These are phyloP conservation scores for Lithophane ornitopus DNA, from an alignment of 2,888 invertebrate species.

Conservation along the genomic window DNA sequence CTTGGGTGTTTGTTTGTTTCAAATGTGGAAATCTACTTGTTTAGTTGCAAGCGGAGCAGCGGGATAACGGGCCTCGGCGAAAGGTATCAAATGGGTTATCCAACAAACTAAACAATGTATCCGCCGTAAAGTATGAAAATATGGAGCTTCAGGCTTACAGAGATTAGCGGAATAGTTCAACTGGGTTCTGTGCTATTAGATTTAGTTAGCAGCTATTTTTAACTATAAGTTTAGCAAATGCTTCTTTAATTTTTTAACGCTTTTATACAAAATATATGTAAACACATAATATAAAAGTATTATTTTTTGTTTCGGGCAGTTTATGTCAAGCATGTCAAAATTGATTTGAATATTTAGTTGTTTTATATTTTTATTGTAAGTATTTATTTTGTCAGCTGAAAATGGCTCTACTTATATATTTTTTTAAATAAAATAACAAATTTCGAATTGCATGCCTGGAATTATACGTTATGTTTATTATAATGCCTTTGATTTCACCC, in stretches of 20 bases:
- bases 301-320: conserved; percentile 7
- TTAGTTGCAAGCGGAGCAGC: conserved; percentile 70
- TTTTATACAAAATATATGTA: conserved; percentile 40
- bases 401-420: not conserved
- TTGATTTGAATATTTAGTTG: conserved; percentile 11
- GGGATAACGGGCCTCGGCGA: conserved; percentile 59
- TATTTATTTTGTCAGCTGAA: conserved; percentile 9
- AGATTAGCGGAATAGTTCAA: conserved; percentile 62
- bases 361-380: conserved; percentile 4
- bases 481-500: conserved; percentile 46
- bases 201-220: conserved; percentile 17
- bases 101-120: conserved; percentile 34
- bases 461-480: conserved; percentile 49
- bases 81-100: conserved; percentile 67
- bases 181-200: conserved; percentile 31
- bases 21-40: conserved; percentile 64
- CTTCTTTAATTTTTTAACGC: conserved; percentile 33
- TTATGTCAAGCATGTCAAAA: conserved; percentile 9
- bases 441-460: conserved; percentile 35
- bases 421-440: not conserved
- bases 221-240: conserved; percentile 25
- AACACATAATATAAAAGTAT: not conserved
- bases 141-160: conserved; percentile 31
- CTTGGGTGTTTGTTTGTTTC: conserved; percentile 54
- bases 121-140: conserved; percentile 34